Evolutionary conservation across 1,140 invertebrate genomes (phyloP).

Genomic region (Panagrolaimus sp.): DNA sequence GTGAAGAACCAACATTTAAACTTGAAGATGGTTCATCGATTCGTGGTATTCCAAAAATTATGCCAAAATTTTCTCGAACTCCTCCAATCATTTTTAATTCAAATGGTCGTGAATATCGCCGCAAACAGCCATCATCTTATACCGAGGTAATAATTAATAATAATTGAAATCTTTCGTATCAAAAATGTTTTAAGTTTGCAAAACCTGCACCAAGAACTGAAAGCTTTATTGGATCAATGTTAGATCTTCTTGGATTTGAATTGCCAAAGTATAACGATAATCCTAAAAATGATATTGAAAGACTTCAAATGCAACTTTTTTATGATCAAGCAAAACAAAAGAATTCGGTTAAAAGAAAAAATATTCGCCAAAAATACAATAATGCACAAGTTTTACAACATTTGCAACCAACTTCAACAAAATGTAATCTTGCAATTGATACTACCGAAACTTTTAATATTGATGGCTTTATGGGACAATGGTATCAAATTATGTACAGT

Average conservation of each 20-base stretch:
- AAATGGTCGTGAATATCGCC: neutral
- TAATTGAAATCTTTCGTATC: neutral
- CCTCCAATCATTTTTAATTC: neutral
- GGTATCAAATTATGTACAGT: constrained; percentile 9
- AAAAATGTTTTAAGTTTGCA: neutral
- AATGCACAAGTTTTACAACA: neutral
- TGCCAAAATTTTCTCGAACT: neutral
- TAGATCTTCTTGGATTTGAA: neutral
- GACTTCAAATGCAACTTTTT: too few relatives aligned
- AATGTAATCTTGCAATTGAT: neutral
- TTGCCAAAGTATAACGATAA: neutral
- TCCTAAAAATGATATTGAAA: neutral
- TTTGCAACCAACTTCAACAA: neutral
- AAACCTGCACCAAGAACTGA: neutral
- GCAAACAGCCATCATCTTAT: neutral
- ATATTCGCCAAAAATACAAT: neutral
- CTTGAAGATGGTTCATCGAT: neutral
- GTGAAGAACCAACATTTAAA: neutral
- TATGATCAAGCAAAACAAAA: neutral
- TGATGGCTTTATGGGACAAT: constrained; percentile 7
- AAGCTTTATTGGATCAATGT: neutral
- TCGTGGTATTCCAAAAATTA: neutral
- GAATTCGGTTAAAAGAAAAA: neutral
- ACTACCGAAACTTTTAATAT: neutral
- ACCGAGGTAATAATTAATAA: neutral